Evolutionary conservation across 2,113 vertebrate genomes (phyloP), one percentile per base, ranked within the genome.

Genomic region (Rhabdomys dilectus): DNA sequence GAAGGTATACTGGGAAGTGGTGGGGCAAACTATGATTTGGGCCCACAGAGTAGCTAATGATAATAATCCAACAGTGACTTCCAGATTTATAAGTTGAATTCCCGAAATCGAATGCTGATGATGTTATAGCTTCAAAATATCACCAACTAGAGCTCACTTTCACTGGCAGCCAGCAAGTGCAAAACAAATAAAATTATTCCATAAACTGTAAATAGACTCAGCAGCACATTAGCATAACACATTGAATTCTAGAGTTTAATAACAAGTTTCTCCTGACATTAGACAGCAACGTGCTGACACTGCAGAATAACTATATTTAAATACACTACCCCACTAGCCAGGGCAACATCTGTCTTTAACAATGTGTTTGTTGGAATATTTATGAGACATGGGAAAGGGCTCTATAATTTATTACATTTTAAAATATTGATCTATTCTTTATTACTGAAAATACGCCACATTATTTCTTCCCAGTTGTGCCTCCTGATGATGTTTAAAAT

Each of bases 71-170:
- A 75, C 22, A 86, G 34, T 53, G 77, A 80, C 66, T 96, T 96
- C 87, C 29, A 94, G 62, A 53, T 95, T 98, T 98, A 85, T 89
- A 95, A 96, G 98, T 98, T 98, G 86, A 78, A 96, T 95, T 96
- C 48, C 64, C 56, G 95, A 97, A 98, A 68, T 91, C 53, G 84
- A 77, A 51, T 78, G 78, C 58, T 3, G 84, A 98, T 97, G 95
- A 94, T 97, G 97, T 95, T 89, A 84, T 66, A 95, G 87, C 73
- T 96, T 97, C 95, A 97, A 97, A 98, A 95, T 94, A 97, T 70
- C 94, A 94, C 72, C 45, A 93, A 93, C 94, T 66, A 86, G 48
- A 6, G n/a, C 48, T 97, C 91, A 88, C 42, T 95, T 96, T 93
- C 72, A 94, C 92, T 96, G 91, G 95, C 90, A 88, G 73, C 68